A percentile compares a stretch with the other conserved stretches of the same genome.
Conservation (phyloP, 37 sponge, comb jelly and placozoan genomes). For the Cliona cf. orientalis region DNA sequence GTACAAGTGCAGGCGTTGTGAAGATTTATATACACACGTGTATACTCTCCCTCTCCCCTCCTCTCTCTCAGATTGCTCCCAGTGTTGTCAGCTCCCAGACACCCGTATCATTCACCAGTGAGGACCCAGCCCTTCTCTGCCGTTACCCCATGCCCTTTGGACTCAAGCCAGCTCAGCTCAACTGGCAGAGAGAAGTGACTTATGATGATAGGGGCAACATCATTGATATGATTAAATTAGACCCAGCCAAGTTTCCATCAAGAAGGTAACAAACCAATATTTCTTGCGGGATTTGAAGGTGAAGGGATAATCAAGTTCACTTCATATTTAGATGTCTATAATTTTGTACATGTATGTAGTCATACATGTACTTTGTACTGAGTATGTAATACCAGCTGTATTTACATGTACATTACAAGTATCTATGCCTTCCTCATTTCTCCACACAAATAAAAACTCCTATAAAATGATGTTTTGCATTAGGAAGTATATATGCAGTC, state of each 20-base stretch:
- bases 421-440: too few relatives aligned
- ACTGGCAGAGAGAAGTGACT: conserved; percentile 31
- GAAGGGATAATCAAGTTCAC: too few relatives aligned
- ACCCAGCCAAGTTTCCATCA: conserved; percentile 59
- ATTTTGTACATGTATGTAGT: too few relatives aligned
- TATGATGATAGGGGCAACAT: conserved; percentile 51
- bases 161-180: conserved; percentile 35
- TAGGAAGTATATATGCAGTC: too few relatives aligned
- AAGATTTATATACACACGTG: neutral
- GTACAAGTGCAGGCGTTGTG: neutral
- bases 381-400: too few relatives aligned
- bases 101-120: conserved; percentile 2
- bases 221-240: conserved; percentile 40
- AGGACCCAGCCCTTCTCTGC: neutral
- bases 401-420: too few relatives aligned
- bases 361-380: too few relatives aligned
- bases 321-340: too few relatives aligned
- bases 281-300: too few relatives aligned
- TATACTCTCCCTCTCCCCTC: neutral
- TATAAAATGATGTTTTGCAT: too few relatives aligned
- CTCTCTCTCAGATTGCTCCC: conserved; percentile 10
- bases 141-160: conserved; percentile 24
- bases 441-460: too few relatives aligned
- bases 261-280: too few relatives aligned
- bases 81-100: conserved; percentile 11